These are phyloP conservation scores for Tychaedon coryphoeus DNA, from an alignment of 2,113 vertebrate genomes.

Conservation along the genomic window DNA sequence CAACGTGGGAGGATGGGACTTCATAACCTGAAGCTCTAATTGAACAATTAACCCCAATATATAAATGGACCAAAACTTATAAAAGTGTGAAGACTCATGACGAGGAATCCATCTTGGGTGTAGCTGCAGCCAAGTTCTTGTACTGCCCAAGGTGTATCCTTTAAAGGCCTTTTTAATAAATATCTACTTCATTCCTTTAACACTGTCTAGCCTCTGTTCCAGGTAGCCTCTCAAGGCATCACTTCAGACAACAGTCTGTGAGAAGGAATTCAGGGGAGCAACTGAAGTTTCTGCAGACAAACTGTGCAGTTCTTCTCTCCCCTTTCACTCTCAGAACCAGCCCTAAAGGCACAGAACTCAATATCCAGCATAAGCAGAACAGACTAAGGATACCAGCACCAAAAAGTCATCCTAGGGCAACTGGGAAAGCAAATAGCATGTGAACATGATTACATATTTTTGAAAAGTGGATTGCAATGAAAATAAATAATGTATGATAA, in stretches of 20 bases:
- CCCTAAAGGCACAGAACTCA: too few relatives aligned
- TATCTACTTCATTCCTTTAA: not conserved
- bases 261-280: not conserved
- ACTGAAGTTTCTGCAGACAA: not conserved
- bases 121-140: too few relatives aligned
- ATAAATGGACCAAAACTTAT: not conserved
- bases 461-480: not conserved
- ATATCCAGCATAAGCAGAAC: not conserved
- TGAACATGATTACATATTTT: not conserved
- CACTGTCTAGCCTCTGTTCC: too few relatives aligned
- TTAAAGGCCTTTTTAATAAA: not conserved
- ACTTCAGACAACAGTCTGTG: not conserved
- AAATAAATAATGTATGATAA: not conserved
- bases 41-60: not conserved
- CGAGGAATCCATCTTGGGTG: not conserved
- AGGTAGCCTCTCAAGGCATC: not conserved
- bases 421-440: not conserved
- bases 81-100: not conserved
- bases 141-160: not conserved
- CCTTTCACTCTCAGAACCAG: fast-evolving
- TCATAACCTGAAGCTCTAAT: not conserved
- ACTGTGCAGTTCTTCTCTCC: fast-evolving
- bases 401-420: not conserved
- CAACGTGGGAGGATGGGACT: too few relatives aligned
- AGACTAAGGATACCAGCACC: not conserved